phyloP scores from a whole-genome alignment of 2,113 vertebrate genomes.

The Clupea harengus region DNA sequence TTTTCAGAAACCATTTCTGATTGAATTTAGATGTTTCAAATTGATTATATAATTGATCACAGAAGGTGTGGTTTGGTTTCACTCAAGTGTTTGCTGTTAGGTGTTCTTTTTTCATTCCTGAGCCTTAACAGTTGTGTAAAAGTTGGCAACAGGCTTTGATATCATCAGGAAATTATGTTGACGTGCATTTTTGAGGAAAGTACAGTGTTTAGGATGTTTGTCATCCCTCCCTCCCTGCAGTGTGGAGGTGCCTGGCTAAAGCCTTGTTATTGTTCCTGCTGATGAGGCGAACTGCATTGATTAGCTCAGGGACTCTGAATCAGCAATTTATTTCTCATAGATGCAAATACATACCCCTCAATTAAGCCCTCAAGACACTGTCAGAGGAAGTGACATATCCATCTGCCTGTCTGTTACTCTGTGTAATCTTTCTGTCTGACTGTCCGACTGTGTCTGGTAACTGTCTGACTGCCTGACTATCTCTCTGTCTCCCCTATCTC shows the following conservation, averaged over 20 bases:
- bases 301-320: not conserved
- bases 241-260: not conserved
- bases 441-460: not conserved
- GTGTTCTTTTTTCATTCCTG: not conserved
- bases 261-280: not conserved
- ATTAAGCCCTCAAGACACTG: not conserved
- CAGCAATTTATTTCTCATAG: conserved; percentile 18
- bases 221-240: not conserved
- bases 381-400: not conserved
- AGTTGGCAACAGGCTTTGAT: not conserved
- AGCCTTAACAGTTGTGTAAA: not conserved
- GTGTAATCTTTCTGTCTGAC: not conserved
- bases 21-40: too few relatives aligned
- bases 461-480: not conserved
- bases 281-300: conserved; percentile 19
- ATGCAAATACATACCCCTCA: conserved; percentile 14
- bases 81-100: conserved; percentile 17
- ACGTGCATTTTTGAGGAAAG: not conserved
- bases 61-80: too few relatives aligned
- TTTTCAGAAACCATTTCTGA: conserved; percentile 23
- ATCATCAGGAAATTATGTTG: conserved; percentile 16
- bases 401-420: not conserved
- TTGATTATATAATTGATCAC: too few relatives aligned
- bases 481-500: not conserved
- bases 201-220: not conserved